Base-by-base conservation (phyloP, 2,797 vertebrate species). In the Sebastes reedi region DNA sequence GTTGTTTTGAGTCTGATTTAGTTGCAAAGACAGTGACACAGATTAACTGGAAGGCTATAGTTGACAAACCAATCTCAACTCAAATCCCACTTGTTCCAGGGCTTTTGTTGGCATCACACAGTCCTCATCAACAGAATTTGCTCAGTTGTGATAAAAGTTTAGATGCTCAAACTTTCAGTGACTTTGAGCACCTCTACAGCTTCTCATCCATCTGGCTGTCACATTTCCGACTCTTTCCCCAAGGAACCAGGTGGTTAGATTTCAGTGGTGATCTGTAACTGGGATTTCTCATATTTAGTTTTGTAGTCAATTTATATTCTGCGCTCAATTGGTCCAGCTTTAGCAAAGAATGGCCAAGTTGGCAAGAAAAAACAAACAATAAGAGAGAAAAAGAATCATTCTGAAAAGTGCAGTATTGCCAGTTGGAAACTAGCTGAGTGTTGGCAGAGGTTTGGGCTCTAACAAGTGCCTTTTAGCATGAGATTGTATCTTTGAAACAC, bases 351-450 rank as follows among this genome's bases (percentile, higher is more conserved):
- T 55, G 5, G 54, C 18, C 60, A 70, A 62, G 50, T 59, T 75
- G 69, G 80, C 82, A 67, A 52, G 12, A 59, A 10, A 10, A 34
- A 61, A 25, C 68, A 58, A 79, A 70, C 82, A 77, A 73, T 73
- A 32, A 24, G 8, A 36, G 8, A 36, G 55, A 36, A 29, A 54
- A 73, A 27, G 8, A 13, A 16, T 9, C 3, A 12, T n/a, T 69
- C 12, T 72, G 18, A 42, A 46, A 84, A 22, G 8, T 25, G 3
- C 4, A 16, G 27, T 25, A 52, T 52, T 71, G 46, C 58, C 60
- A 59, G 36, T 59, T 85, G 62, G 68, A 60, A 42, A 25, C 16
- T 5, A 13, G 50, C 42, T 73, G 5, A 4, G 52, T 52, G 25
- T 56, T 58, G 67, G 74, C 67, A 56, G 67, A 82, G 10, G 12